These are phyloP conservation scores for Pogonomyrmex barbatus DNA, from an alignment of 1,140 invertebrate species.

Conservation along the genomic window DNA sequence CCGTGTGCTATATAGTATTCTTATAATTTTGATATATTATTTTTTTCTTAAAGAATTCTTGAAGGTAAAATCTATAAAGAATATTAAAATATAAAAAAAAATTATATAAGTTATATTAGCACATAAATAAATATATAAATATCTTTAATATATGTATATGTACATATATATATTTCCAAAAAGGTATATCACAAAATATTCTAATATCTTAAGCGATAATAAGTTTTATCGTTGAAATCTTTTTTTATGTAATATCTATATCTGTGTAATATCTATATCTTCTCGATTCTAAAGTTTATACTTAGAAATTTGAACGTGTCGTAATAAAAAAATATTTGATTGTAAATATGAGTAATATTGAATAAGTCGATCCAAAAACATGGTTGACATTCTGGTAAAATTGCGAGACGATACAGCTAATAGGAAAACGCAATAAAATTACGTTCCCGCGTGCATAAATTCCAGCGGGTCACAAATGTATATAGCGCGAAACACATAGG, in stretches of 20 bases:
- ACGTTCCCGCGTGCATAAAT: conserved; percentile 27
- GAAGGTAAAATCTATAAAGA: background rate
- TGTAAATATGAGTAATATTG: no score
- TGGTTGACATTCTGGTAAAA: background rate
- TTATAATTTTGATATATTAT: background rate
- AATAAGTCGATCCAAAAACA: background rate
- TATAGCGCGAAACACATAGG: background rate
- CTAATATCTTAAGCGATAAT: background rate
- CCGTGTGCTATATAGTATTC: background rate
- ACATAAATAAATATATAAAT: background rate
- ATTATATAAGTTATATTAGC: background rate
- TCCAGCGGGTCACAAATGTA: conserved; percentile 6
- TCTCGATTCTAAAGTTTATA: background rate
- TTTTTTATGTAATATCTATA: background rate
- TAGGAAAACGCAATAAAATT: conserved; percentile 27
- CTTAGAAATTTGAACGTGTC: background rate
- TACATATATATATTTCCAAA: background rate
- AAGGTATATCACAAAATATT: background rate
- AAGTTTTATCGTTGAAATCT: background rate
- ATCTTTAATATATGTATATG: no score
- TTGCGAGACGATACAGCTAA: background rate
- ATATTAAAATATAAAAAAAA: background rate
- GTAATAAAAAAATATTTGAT: background rate
- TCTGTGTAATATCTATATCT: background rate
- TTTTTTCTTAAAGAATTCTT: background rate